Evolutionary conservation across 2,113 vertebrate genomes (phyloP).

Genomic region (Aspiorhynchus laticeps): DNA sequence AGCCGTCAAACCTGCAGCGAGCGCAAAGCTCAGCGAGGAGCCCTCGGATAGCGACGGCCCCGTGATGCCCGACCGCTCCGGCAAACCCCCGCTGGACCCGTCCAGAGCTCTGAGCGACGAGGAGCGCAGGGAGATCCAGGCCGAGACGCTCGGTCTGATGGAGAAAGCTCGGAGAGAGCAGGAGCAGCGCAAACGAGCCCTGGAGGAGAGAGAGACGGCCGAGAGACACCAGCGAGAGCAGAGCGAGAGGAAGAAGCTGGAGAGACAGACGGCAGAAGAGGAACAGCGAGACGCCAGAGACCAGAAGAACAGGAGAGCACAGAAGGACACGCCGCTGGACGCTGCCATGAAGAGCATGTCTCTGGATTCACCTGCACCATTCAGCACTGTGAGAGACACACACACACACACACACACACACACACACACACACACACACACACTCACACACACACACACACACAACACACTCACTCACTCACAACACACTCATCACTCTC

Average conservation of each 20-base stretch:
- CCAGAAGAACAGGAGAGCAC: conserved; percentile 69
- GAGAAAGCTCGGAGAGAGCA: conserved; percentile 82
- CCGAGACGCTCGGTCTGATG: conserved; percentile 74
- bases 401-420: not conserved
- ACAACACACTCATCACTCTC: no score
- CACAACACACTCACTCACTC: no score
- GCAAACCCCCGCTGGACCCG: conserved; percentile 75
- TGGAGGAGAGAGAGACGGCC: conserved; percentile 64
- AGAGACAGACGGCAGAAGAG: conserved; percentile 60
- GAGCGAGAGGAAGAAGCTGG: conserved; percentile 50
- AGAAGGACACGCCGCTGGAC: conserved; percentile 72
- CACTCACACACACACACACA: not conserved
- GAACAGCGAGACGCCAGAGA: conserved; percentile 58
- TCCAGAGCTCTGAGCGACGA: conserved; percentile 76
- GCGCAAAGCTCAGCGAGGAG: conserved; percentile 70
- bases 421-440: conserved; percentile 31
- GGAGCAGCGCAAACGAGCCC: conserved; percentile 75
- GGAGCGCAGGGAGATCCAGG: conserved; percentile 79
- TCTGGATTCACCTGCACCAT: conserved; percentile 71
- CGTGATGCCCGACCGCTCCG: conserved; percentile 83
- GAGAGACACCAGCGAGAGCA: conserved; percentile 67
- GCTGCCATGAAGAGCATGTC: conserved; percentile 71
- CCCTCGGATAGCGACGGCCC: conserved; percentile 72
- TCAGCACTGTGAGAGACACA: conserved; percentile 65
- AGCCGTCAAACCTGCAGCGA: conserved; percentile 69